These are phyloP conservation scores for Euura saliciscinereae DNA, from an alignment of 1,140 invertebrate genomes.

Conservation along the genomic window DNA sequence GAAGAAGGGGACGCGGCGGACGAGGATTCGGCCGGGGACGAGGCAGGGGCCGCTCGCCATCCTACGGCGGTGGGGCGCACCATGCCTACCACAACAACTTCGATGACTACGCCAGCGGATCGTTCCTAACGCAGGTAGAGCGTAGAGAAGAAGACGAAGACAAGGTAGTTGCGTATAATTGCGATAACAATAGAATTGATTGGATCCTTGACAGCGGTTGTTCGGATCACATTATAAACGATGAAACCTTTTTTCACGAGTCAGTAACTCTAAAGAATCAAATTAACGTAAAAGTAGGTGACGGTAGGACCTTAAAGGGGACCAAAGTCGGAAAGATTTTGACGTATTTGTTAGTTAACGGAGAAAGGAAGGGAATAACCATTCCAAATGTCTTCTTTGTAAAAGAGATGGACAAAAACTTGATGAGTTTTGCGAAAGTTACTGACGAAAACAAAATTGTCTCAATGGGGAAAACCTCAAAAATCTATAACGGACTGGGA, in stretches of 20 bases:
- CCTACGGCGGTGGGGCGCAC: neutral
- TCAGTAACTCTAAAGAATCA: neutral
- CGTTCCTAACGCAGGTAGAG: constrained; percentile 20
- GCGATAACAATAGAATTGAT: constrained; percentile 24
- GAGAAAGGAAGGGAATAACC: neutral
- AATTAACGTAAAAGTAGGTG: neutral
- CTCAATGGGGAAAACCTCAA: constrained; percentile 9
- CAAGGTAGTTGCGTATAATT: constrained; percentile 8
- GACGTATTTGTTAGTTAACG: neutral
- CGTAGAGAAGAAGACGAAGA: neutral
- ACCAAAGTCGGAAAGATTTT: neutral
- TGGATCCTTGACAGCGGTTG: constrained; percentile 34
- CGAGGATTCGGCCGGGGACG: constrained; percentile 8
- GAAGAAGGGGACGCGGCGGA: constrained; percentile 15
- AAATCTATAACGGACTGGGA: neutral
- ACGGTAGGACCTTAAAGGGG: neutral
- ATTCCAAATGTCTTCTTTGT: constrained; percentile 1
- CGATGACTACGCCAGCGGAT: neutral
- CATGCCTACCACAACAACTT: neutral
- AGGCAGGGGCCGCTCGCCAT: neutral
- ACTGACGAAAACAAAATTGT: constrained; percentile 15
- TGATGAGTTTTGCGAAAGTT: constrained; percentile 18
- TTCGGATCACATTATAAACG: constrained; percentile 29
- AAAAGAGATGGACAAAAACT: constrained; percentile 20
- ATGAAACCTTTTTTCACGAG: constrained; percentile 8